Base-by-base conservation (phyloP, 2,113 vertebrate genomes). In the Mugil cephalus region DNA sequence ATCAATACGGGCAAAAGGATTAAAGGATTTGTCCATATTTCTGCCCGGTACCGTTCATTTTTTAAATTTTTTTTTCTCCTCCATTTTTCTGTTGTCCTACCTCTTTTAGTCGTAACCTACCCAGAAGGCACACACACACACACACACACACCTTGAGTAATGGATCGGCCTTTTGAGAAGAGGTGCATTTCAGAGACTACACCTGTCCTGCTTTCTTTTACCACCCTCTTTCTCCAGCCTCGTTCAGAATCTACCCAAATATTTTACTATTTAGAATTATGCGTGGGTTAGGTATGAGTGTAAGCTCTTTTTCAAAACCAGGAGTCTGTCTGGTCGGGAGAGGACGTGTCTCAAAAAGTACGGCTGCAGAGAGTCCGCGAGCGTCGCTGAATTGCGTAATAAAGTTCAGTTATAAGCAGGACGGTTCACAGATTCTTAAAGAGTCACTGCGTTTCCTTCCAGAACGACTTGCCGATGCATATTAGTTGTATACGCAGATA, bases 51-150 rank as follows among this genome's bases (percentile, higher is more conserved):
- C 35, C 59, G 45, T 56, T 35, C 46, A 13, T 13, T 61, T 51
- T 55, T 4, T 19, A 9, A 9, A 36, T 35, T 8, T 71, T 50
- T 1, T 2, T 38, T 53, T 48, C 15, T 34, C 39, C 40, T 77
- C 21, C 7, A 9, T 45, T 48, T 72, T 40, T 56, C 64, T 62
- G 55, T 65, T 46, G 45, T 77, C 59, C 73, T 75, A 47, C 35
- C 66, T 75, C 56, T 58, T 74, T 55, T 63, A 13, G 40, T 71
- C 45, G 38, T 86, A 87, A 90, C 85, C 83, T 87, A 79, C 85
- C 87, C 84, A 80, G 72, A 80, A 84, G 88, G 84, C 47, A 1
- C 19, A n/a, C 30, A 19, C 39, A 30, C 45, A 55, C 40, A 45
- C 54, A 19, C 58, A 72, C 59, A 43, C 50, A 21, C 43, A 35